Percentiles rank a stretch among this genome's conserved stretches.
These are phyloP conservation scores for Rachycentron canadum DNA, from an alignment of 2,797 vertebrate species.

Conservation along the genomic window DNA sequence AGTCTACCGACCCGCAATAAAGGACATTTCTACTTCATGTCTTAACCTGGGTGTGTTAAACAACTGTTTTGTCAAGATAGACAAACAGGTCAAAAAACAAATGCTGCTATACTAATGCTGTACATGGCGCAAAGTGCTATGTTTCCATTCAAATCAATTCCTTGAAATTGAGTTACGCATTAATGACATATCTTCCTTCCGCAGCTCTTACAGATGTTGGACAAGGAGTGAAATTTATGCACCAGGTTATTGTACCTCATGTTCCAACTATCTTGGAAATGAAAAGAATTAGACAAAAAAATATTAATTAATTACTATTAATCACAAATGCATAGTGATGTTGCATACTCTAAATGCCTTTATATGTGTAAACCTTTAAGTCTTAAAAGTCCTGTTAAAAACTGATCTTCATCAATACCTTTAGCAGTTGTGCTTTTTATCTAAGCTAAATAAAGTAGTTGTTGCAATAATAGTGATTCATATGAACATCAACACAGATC, in stretches of 20 bases:
- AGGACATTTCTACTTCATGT: not conserved
- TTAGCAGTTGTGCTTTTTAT: not conserved
- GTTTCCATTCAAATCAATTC: not conserved
- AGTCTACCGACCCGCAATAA: slow-evolving; percentile 9
- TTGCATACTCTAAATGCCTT: not conserved
- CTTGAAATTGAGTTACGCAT: not conserved
- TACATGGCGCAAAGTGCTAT: not conserved
- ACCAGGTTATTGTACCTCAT: not conserved
- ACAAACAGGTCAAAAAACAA: not conserved
- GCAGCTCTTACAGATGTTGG: not conserved
- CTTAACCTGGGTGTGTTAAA: not conserved
- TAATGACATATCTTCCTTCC: not conserved
- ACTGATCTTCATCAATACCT: too few species aligned
- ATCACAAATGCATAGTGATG: not conserved
- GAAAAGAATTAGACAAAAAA: not conserved
- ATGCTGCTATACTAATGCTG: not conserved
- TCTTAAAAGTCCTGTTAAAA: not conserved
- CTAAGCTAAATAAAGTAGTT: not conserved
- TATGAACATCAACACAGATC: not conserved
- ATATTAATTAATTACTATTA: not conserved
- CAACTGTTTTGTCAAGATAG: not conserved
- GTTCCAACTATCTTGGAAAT: not conserved
- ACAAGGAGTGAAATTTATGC: not conserved
- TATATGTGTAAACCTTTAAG: not conserved
- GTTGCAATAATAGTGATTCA: not conserved